Conservation (phyloP, 2,113 vertebrate species). For the Albula glossodonta region DNA sequence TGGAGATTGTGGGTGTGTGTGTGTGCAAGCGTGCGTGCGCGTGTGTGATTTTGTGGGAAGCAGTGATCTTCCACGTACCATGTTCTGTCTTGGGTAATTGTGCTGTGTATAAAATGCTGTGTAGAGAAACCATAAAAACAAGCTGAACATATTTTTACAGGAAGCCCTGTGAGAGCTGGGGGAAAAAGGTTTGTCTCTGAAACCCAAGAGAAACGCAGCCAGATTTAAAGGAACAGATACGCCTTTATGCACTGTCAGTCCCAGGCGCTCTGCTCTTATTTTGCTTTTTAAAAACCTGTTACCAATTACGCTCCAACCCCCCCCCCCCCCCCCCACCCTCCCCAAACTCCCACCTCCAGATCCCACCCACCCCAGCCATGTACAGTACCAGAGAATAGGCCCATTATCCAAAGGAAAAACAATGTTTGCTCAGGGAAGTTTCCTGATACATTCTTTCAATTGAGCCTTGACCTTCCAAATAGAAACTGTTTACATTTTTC, state of each 20-base stretch:
- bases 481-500: conserved; percentile 16
- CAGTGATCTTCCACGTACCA: background rate
- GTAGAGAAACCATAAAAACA: conserved; percentile 49
- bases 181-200: conserved; percentile 46
- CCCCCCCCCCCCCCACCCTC: too few relatives aligned
- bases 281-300: conserved; percentile 38
- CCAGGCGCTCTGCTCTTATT: conserved; percentile 47
- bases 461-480: conserved; percentile 15
- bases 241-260: conserved; percentile 38
- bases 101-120: conserved; percentile 15
- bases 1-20: conserved; percentile 8
- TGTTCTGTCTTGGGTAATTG: background rate
- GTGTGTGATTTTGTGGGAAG: background rate
- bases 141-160: conserved; percentile 32
- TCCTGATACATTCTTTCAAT: conserved; percentile 11
- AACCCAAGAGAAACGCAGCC: conserved; percentile 60
- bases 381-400: background rate
- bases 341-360: too few relatives aligned
- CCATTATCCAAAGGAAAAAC: conserved; percentile 9
- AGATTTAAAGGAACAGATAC: conserved; percentile 37
- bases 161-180: conserved; percentile 31
- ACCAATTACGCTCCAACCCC: conserved; percentile 12
- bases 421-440: conserved; percentile 18
- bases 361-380: background rate
- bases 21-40: conserved; percentile 25